These are phyloP conservation scores for Mungos mungo DNA, from an alignment of 2,113 vertebrate genomes.

Conservation along the genomic window DNA sequence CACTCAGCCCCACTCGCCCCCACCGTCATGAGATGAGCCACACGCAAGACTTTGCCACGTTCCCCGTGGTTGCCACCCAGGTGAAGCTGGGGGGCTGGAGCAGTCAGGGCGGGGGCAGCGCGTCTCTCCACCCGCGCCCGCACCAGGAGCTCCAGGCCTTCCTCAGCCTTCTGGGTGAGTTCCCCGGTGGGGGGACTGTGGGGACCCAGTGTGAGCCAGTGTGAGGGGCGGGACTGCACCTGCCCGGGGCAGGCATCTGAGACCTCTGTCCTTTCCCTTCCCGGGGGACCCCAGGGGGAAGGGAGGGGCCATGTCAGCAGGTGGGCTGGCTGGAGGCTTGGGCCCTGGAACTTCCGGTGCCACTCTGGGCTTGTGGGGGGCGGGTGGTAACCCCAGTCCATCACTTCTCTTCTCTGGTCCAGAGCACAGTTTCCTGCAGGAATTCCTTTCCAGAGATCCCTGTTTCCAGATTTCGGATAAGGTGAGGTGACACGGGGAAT, in stretches of 20 bases:
- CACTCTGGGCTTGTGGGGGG: neutral
- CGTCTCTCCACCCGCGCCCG: neutral
- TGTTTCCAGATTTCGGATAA: conserved; percentile 79
- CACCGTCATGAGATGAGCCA: neutral
- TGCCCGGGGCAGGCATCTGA: neutral
- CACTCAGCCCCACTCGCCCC: rapidly evolving
- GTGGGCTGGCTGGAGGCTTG: neutral
- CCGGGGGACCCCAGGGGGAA: neutral
- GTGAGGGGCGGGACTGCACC: neutral
- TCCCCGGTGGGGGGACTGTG: no score
- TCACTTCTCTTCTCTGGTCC: neutral
- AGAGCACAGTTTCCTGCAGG: conserved; percentile 65
- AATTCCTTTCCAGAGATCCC: conserved; percentile 69
- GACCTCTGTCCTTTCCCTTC: neutral
- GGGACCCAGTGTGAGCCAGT: no score
- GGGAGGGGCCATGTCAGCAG: neutral
- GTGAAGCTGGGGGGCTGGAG: conserved; percentile 52
- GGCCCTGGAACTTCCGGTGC: neutral
- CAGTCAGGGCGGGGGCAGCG: neutral
- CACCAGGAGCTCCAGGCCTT: conserved; percentile 71
- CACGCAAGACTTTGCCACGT: neutral
- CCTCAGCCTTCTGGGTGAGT: conserved; percentile 79
- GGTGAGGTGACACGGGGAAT: conserved; percentile 41
- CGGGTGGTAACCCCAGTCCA: neutral
- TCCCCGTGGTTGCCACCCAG: conserved; percentile 23